Conservation (phyloP, 2,113 vertebrate genomes). For the Caranx melampygus region DNA sequence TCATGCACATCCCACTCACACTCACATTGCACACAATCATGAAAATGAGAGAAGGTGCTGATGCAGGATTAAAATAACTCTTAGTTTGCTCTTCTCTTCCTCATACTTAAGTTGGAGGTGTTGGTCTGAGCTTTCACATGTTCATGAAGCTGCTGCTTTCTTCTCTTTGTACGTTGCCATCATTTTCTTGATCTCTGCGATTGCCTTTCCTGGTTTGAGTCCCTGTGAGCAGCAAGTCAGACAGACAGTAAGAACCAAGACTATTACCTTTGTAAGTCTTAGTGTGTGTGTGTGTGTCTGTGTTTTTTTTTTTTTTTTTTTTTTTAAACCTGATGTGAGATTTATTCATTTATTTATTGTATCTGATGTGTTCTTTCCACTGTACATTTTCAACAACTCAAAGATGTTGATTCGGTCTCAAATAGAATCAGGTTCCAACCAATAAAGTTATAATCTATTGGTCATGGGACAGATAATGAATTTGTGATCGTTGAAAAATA, state of each 20-base stretch:
- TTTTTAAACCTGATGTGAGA: no score
- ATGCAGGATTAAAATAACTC: slow-evolving; percentile 2
- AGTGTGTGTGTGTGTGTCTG: no score
- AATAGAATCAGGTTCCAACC: no score
- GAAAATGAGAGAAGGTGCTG: slow-evolving; percentile 24
- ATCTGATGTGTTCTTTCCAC: no score
- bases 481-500: no score
- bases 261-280: neutral
- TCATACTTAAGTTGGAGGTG: slow-evolving; percentile 7
- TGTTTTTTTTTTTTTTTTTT: neutral
- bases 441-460: no score
- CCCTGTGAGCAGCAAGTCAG: slow-evolving; percentile 79
- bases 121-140: neutral
- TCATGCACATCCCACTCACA: neutral
- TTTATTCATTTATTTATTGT: no score
- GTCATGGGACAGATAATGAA: no score
- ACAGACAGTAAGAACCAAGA: slow-evolving; percentile 33
- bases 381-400: no score
- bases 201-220: slow-evolving; percentile 94
- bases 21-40: neutral
- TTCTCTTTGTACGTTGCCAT: slow-evolving; percentile 92
- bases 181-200: slow-evolving; percentile 97
- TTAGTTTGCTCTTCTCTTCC: neutral
- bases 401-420: no score
- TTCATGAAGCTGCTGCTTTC: slow-evolving; percentile 70